Conservation (phyloP, 2,113 vertebrate species). For the Noturus placidus region DNA sequence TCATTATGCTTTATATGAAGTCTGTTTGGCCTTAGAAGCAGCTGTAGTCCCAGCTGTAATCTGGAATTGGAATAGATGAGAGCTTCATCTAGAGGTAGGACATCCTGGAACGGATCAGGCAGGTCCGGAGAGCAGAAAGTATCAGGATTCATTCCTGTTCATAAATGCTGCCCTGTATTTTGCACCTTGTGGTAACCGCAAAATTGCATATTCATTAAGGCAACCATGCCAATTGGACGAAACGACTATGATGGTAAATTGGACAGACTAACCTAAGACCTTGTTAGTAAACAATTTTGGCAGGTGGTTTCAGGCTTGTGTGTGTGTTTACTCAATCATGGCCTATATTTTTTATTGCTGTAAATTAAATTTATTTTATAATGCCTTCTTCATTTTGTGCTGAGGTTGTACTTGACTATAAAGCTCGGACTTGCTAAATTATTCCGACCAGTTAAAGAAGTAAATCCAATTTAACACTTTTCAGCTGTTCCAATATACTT, state of each 20-base stretch:
- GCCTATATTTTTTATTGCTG: background rate
- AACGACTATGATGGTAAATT: background rate
- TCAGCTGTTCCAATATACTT: background rate
- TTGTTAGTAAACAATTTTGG: background rate
- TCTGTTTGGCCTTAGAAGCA: too few species aligned
- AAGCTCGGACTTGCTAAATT: background rate
- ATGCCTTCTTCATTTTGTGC: background rate
- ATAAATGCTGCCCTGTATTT: background rate
- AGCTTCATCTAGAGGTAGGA: too few species aligned
- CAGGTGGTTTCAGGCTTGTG: background rate
- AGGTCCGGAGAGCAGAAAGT: too few species aligned
- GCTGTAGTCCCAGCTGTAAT: too few species aligned
- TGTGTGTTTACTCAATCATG: background rate
- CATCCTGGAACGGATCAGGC: too few species aligned
- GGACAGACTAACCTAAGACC: background rate
- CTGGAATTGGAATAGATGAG: too few species aligned
- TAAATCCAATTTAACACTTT: slow-evolving; percentile 17
- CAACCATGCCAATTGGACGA: background rate
- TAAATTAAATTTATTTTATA: background rate
- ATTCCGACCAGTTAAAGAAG: background rate
- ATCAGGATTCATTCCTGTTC: background rate
- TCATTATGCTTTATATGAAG: too few species aligned
- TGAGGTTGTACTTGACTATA: background rate
- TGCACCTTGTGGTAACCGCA: background rate
- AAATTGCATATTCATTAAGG: background rate